These are phyloP conservation scores for Trachelus stipa DNA, from an alignment of 2,888 invertebrate species.

Conservation along the genomic window DNA sequence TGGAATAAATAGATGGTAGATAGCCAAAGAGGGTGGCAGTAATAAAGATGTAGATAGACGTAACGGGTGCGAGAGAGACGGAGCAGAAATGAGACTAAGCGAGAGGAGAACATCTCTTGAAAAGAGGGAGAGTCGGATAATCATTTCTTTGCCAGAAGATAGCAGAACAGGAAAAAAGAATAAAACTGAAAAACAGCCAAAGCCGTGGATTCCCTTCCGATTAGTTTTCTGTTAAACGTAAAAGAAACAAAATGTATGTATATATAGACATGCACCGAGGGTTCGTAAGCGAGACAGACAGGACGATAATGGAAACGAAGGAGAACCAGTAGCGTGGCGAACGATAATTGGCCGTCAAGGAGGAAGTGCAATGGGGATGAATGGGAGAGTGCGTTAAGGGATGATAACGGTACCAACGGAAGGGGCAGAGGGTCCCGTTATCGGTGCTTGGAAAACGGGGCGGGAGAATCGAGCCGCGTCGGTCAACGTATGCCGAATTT, in stretches of 20 bases:
- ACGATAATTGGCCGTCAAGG: conserved; percentile 18
- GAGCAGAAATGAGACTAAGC: not conserved
- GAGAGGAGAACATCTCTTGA: conserved; percentile 25
- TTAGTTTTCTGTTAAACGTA: conserved; percentile 38
- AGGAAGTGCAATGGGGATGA: conserved; percentile 21
- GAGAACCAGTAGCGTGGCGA: too few relatives aligned
- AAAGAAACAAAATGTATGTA: conserved; percentile 1
- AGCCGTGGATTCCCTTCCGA: conserved; percentile 36
- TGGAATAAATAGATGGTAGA: conserved; percentile 11
- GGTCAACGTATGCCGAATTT: conserved; percentile 52
- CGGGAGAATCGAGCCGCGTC: conserved; percentile 10
- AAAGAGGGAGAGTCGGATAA: conserved; percentile 48
- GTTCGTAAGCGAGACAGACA: too few relatives aligned
- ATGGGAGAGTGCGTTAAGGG: not conserved
- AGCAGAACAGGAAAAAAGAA: conserved; percentile 6
- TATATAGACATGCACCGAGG: too few relatives aligned
- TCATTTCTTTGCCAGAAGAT: conserved; percentile 42
- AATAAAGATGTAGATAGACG: not conserved
- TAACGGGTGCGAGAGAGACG: not conserved
- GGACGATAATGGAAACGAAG: too few relatives aligned
- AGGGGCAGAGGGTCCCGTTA: not conserved
- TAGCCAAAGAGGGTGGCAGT: conserved; percentile 22
- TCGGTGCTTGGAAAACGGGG: conserved; percentile 4
- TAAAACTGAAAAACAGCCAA: conserved; percentile 29
- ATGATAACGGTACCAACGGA: not conserved